Conservation (phyloP, 1,140 invertebrate species). For the Elymnias hypermnestra region DNA sequence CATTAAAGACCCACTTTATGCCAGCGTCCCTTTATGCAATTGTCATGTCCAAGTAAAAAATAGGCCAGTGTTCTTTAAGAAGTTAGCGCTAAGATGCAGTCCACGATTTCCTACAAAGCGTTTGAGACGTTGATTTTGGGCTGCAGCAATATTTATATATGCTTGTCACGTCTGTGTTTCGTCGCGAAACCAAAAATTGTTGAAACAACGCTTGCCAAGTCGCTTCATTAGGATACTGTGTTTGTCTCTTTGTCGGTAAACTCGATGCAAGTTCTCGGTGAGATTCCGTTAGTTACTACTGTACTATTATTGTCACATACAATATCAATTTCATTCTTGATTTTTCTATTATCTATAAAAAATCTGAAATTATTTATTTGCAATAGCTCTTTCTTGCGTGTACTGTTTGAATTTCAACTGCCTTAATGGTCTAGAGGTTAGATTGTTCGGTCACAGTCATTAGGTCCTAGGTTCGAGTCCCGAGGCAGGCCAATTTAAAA, state of each 20-base stretch:
- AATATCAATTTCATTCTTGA: too few species aligned
- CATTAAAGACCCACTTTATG: too few species aligned
- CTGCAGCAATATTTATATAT: neutral
- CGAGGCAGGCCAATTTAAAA: too few species aligned
- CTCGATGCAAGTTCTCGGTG: neutral
- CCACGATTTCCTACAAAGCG: neutral
- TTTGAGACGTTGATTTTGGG: neutral
- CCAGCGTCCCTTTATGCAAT: too few species aligned
- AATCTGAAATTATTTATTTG: too few species aligned
- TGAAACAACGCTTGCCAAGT: conserved; percentile 38
- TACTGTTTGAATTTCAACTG: too few species aligned
- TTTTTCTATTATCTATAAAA: too few species aligned
- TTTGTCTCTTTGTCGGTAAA: conserved; percentile 7
- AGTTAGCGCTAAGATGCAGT: neutral
- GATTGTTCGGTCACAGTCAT: too few species aligned
- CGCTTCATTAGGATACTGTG: conserved; percentile 35
- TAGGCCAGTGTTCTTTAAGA: neutral
- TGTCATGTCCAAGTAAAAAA: neutral
- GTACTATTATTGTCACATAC: too few species aligned
- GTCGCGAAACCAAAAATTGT: conserved; percentile 37
- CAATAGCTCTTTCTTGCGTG: too few species aligned
- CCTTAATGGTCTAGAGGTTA: too few species aligned
- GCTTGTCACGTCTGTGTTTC: conserved; percentile 14
- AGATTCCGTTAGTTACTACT: neutral
- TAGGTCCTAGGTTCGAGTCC: too few species aligned